A percentile compares a stretch with the other conserved stretches of the same genome.
Conservation (phyloP, 23 tunicate genomes). For the Pegea sp. region DNA sequence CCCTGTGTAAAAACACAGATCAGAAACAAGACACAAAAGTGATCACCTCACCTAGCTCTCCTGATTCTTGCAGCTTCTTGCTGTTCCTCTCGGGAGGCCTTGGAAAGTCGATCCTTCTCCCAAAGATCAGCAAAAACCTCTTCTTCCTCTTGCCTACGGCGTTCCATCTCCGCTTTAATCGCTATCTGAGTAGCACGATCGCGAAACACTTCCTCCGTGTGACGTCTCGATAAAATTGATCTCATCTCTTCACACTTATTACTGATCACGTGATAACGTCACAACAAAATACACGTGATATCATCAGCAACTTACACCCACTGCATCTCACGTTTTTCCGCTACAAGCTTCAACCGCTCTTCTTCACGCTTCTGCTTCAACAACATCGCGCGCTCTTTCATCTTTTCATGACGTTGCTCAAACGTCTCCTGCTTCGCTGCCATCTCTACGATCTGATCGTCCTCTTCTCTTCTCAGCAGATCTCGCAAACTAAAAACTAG, state of each 20-base stretch:
- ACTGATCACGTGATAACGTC: neutral
- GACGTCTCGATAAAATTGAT: constrained; percentile 51
- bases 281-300: neutral
- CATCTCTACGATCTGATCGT: constrained; percentile 36
- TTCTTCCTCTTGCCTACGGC: constrained; percentile 61
- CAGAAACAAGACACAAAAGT: neutral
- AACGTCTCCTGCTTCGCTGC: constrained; percentile 71
- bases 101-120: constrained; percentile 87
- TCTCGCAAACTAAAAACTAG: constrained; percentile 57
- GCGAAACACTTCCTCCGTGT: constrained; percentile 78
- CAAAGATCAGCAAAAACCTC: constrained; percentile 74
- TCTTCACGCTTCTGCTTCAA: constrained; percentile 64
- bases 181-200: constrained; percentile 79
- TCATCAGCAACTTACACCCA: constrained; percentile 35
- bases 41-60: constrained; percentile 1
- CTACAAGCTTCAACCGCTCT: constrained; percentile 54
- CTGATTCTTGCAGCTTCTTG: constrained; percentile 60
- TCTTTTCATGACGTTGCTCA: constrained; percentile 59
- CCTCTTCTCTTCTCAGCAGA: constrained; percentile 51
- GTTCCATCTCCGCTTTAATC: constrained; percentile 52
- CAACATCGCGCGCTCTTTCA: constrained; percentile 64
- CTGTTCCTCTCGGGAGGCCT: constrained; percentile 85
- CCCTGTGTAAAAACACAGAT: neutral
- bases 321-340: constrained; percentile 72
- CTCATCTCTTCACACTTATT: constrained; percentile 76